A percentile compares a stretch with the other conserved stretches of the same genome.
These are phyloP conservation scores for Eupsittula cactorum DNA, from an alignment of 2,113 vertebrate genomes.

Conservation along the genomic window DNA sequence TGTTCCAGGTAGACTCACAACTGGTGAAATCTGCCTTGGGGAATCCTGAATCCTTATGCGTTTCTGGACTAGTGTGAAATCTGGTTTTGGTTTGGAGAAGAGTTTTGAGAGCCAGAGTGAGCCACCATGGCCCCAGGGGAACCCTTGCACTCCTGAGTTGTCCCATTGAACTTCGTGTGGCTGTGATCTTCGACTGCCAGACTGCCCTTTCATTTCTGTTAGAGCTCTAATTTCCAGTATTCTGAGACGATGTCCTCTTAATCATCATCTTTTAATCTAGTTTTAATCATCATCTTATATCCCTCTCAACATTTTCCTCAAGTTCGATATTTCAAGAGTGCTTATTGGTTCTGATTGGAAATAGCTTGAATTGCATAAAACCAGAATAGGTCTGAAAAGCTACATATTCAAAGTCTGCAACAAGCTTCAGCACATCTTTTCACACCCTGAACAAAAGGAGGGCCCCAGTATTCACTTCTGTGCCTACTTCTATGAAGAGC, in stretches of 20 bases:
- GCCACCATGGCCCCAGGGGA: background rate
- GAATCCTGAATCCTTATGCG: background rate
- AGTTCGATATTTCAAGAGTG: background rate
- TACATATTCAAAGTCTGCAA: background rate
- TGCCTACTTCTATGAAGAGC: background rate
- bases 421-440: background rate
- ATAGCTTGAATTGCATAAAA: background rate
- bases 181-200: background rate
- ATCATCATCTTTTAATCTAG: background rate
- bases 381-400: background rate
- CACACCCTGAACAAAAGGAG: background rate
- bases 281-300: background rate
- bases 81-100: background rate
- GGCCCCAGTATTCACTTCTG: background rate
- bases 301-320: background rate
- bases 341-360: background rate
- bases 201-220: background rate
- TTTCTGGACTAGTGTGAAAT: background rate
- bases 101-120: rapidly evolving
- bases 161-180: too few species aligned
- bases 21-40: background rate
- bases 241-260: background rate
- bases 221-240: background rate
- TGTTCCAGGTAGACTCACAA: background rate
- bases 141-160: rapidly evolving